Conservation (phyloP, 2,888 invertebrate genomes). For the Hypolimnas misippus region DNA sequence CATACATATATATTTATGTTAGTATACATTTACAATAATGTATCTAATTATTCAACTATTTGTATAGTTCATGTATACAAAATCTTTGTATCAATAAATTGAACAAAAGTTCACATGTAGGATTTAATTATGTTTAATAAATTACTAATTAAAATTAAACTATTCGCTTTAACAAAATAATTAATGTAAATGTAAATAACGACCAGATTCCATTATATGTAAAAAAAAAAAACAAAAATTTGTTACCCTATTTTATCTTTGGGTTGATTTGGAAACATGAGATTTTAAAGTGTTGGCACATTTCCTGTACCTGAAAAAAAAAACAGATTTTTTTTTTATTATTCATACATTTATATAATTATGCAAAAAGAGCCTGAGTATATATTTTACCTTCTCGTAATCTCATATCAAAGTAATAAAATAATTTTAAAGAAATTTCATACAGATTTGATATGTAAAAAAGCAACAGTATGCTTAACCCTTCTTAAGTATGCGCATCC, state of each 20-base stretch:
- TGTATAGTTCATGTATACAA: not conserved
- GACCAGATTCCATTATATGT: constrained; percentile 27
- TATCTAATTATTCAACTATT: not conserved
- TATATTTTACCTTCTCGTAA: too few species aligned
- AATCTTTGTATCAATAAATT: not conserved
- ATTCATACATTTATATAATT: too few species aligned
- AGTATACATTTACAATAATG: not conserved
- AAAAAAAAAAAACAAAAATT: constrained; percentile 21
- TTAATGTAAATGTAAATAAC: constrained; percentile 24
- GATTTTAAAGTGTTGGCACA: constrained; percentile 97
- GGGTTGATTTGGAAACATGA: constrained; percentile 89
- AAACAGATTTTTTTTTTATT: too few species aligned
- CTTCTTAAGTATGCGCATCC: too few species aligned
- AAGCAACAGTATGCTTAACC: too few species aligned
- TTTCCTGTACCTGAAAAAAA: constrained; percentile 92
- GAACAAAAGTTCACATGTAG: not conserved
- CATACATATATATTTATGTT: not conserved
- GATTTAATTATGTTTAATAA: not conserved
- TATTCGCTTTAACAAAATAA: constrained; percentile 4
- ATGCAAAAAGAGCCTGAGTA: too few species aligned
- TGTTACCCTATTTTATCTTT: constrained; percentile 63
- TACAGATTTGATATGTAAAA: too few species aligned
- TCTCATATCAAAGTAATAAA: too few species aligned
- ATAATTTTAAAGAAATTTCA: too few species aligned
- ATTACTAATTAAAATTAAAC: not conserved